phyloP scores from a whole-genome alignment of 2,113 vertebrate genomes.

The Arvicanthis niloticus region DNA sequence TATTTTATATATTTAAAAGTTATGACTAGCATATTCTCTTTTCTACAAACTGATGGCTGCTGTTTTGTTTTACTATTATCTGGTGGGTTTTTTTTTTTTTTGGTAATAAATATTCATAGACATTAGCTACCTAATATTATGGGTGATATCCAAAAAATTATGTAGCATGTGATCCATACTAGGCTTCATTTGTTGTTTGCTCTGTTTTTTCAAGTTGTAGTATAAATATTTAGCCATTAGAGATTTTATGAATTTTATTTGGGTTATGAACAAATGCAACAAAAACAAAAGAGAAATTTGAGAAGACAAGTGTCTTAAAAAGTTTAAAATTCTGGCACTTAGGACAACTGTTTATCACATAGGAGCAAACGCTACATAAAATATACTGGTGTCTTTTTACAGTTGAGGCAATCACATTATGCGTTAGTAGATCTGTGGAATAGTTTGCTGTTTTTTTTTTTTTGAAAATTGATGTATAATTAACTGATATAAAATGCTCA shows the following conservation, averaged over 20 bases:
- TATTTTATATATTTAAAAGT: not conserved
- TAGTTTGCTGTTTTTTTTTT: not conserved
- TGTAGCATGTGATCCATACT: not conserved
- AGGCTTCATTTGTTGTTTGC: not conserved
- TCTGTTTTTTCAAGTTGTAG: not conserved
- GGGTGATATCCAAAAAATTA: not conserved
- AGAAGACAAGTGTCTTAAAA: not conserved
- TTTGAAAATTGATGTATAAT: not conserved
- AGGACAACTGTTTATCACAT: not conserved
- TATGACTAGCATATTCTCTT: not conserved
- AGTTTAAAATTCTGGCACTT: not conserved
- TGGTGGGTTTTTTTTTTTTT: not conserved
- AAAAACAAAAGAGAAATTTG: conserved; percentile 6
- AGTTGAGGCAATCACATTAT: not conserved
- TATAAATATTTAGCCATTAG: not conserved
- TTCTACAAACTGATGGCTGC: not conserved
- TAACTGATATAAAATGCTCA: not conserved
- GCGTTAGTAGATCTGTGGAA: not conserved
- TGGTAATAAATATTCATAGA: not conserved
- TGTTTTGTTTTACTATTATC: not conserved
- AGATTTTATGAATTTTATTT: not conserved
- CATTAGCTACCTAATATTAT: not conserved
- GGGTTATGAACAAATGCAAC: not conserved
- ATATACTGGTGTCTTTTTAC: not conserved
- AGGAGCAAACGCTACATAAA: not conserved